phyloP scores from a whole-genome alignment of 2,888 invertebrate species.

The Leptinotarsa rubiginosa region DNA sequence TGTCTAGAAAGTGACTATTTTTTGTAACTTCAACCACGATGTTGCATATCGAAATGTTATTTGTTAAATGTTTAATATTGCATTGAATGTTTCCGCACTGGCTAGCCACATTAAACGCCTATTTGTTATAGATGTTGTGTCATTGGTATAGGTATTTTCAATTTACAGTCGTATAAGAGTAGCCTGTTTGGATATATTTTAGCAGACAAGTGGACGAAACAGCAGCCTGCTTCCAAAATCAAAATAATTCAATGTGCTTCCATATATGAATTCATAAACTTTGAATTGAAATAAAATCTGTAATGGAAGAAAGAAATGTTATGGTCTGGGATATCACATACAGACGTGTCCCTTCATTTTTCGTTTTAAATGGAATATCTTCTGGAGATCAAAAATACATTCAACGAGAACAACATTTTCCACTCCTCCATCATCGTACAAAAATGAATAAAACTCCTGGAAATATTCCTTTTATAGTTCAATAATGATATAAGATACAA shows the following conservation, averaged over 20 bases:
- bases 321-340: not conserved
- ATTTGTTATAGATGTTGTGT: conserved; percentile 54
- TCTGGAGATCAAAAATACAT: conserved; percentile 32
- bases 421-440: not conserved
- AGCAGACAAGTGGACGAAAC: not conserved
- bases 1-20: not conserved
- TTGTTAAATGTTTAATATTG: conserved; percentile 58
- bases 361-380: not conserved
- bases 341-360: conserved; percentile 9
- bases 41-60: conserved; percentile 55
- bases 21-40: conserved; percentile 40
- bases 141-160: conserved; percentile 31
- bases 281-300: conserved; percentile 17
- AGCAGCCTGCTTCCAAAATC: not conserved
- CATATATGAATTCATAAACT: not conserved
- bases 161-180: conserved; percentile 3
- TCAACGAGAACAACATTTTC: conserved; percentile 18
- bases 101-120: conserved; percentile 51
- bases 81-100: conserved; percentile 57
- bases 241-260: not conserved
- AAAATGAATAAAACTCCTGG: no score
- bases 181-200: not conserved
- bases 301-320: conserved; percentile 49
- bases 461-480: no score
- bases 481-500: no score